These are phyloP conservation scores for Trissolcus japonicus DNA, from an alignment of 2,888 invertebrate species.

Conservation along the genomic window DNA sequence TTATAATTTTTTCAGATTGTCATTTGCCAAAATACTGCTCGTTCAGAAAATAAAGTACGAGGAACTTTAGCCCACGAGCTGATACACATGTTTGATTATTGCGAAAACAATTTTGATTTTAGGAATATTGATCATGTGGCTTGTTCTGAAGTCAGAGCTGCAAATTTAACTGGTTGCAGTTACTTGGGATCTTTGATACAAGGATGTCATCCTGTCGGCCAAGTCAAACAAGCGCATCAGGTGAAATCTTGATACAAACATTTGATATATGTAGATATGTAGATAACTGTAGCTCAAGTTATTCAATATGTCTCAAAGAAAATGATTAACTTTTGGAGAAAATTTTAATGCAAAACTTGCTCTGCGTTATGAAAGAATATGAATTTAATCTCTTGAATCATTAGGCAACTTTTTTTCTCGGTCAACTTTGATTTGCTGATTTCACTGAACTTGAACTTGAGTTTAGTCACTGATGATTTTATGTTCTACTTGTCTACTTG, in stretches of 20 bases:
- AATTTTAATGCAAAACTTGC: too few species aligned
- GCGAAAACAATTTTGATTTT: slow-evolving; percentile 91
- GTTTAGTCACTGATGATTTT: too few species aligned
- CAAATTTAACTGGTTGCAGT: slow-evolving; percentile 95
- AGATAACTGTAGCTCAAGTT: background rate
- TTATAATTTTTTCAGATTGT: slow-evolving; percentile 82
- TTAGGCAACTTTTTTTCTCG: too few species aligned
- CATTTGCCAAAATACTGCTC: slow-evolving; percentile 91
- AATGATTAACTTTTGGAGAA: too few species aligned
- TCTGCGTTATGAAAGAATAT: background rate
- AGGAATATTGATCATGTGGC: slow-evolving; percentile 94
- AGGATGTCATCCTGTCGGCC: slow-evolving; percentile 85
- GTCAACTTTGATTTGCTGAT: too few species aligned
- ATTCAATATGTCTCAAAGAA: too few species aligned
- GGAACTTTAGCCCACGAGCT: slow-evolving; percentile 93
- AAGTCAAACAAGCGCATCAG: slow-evolving; percentile 86
- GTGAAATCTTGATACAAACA: too few species aligned
- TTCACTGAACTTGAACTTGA: too few species aligned
- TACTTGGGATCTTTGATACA: slow-evolving; percentile 87
- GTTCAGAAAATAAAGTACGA: slow-evolving; percentile 83
- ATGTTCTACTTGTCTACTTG: too few species aligned
- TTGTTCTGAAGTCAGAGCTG: slow-evolving; percentile 96
- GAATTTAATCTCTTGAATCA: background rate
- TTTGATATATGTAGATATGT: too few species aligned
- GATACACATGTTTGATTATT: slow-evolving; percentile 97